phyloP scores from a whole-genome alignment of 2,888 invertebrate genomes.

The Sarcophaga variegata region DNA sequence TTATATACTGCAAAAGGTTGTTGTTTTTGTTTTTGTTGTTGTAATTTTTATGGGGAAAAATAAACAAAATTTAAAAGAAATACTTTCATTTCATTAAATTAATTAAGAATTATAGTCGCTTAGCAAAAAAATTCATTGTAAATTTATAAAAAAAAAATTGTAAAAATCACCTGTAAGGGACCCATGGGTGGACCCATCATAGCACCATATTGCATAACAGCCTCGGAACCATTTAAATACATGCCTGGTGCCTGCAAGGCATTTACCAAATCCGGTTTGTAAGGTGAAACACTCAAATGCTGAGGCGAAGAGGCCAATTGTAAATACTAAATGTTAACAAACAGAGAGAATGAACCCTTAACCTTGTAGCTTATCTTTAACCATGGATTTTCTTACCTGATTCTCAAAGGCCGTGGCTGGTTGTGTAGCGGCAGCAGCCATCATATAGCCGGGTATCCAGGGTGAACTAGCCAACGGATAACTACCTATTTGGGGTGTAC shows the following conservation, averaged over 20 bases:
- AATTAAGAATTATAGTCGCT: neutral
- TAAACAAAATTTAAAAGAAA: constrained; percentile 54
- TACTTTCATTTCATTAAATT: constrained; percentile 21
- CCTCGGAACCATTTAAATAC: constrained; percentile 85
- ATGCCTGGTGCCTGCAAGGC: constrained; percentile 84
- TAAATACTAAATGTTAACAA: constrained; percentile 77
- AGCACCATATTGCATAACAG: constrained; percentile 85
- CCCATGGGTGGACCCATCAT: constrained; percentile 84
- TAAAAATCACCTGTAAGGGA: constrained; percentile 60
- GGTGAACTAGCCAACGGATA: constrained; percentile 86
- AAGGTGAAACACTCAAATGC: constrained; percentile 82
- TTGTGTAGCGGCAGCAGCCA: constrained; percentile 86
- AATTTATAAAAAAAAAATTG: constrained; percentile 43
- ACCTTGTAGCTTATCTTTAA: neutral
- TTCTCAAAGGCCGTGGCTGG: constrained; percentile 83
- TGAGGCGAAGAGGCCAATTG: constrained; percentile 82
- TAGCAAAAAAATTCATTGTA: neutral
- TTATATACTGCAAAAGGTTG: constrained; percentile 86
- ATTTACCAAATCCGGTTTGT: constrained; percentile 83
- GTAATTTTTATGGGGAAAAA: constrained; percentile 76
- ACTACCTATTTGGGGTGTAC: constrained; percentile 84
- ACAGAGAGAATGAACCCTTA: neutral
- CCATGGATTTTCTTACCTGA: no score
- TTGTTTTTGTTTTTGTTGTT: neutral
- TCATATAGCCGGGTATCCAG: constrained; percentile 87